Percentiles rank a stretch among this genome's conserved stretches.
These are phyloP conservation scores for Drosophila grimshawi DNA, from an alignment of 1,140 invertebrate genomes.

Conservation along the genomic window DNA sequence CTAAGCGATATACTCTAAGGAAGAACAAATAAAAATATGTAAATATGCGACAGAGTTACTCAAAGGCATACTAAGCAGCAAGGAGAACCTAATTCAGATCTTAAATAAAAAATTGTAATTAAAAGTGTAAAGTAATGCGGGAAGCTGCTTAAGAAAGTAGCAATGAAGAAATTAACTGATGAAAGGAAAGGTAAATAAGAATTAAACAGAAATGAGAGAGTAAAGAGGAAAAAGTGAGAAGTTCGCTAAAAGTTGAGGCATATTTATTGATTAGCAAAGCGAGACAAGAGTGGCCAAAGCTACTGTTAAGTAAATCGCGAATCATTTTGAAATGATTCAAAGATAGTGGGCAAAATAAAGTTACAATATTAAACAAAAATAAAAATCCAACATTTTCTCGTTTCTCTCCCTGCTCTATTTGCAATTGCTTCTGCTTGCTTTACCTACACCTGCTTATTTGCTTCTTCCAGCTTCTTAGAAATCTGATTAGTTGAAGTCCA, in stretches of 20 bases:
- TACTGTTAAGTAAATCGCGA: too few relatives aligned
- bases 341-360: too few relatives aligned
- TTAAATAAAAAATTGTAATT: conserved; percentile 1
- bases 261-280: too few relatives aligned
- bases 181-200: neutral
- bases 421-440: too few relatives aligned
- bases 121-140: neutral
- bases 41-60: neutral
- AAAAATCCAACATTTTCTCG: too few relatives aligned
- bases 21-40: neutral
- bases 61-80: neutral
- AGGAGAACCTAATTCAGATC: neutral
- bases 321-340: too few relatives aligned
- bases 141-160: conserved; percentile 1
- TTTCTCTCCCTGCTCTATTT: too few relatives aligned
- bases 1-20: neutral
- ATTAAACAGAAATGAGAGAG: neutral
- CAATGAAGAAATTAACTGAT: neutral
- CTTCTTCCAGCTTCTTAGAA: too few relatives aligned
- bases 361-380: too few relatives aligned
- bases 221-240: neutral
- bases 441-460: too few relatives aligned
- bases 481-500: neutral
- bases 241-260: too few relatives aligned
- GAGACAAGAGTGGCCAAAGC: too few relatives aligned